Evolutionary conservation across 2,888 invertebrate species (phyloP).

Genomic region (Agrotis puta): DNA sequence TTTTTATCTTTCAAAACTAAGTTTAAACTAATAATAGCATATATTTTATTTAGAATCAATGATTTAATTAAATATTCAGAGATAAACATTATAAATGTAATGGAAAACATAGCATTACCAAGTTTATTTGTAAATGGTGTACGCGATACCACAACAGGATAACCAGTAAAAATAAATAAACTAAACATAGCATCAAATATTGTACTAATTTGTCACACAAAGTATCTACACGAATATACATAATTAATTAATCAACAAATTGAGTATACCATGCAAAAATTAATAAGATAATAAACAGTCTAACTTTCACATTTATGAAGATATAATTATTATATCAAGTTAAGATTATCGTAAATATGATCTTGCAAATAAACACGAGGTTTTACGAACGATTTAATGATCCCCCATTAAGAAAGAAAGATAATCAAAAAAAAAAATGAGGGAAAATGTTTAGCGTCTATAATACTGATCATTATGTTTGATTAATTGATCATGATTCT

Average conservation of each 20-base stretch:
- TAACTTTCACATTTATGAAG: conserved; percentile 40
- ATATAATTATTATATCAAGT: conserved; percentile 39
- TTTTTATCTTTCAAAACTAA: too few relatives aligned
- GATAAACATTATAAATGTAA: too few relatives aligned
- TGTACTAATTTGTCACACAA: conserved; percentile 1
- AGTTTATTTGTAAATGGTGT: neutral
- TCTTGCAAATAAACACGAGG: conserved; percentile 37
- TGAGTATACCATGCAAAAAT: conserved; percentile 4
- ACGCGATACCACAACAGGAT: too few relatives aligned
- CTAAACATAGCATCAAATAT: neutral
- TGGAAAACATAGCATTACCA: neutral
- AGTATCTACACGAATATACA: neutral
- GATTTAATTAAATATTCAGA: too few relatives aligned
- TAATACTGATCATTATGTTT: conserved; percentile 1
- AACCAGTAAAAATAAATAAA: neutral
- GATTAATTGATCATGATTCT: conserved; percentile 15
- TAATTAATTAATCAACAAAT: neutral
- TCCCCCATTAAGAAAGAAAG: neutral
- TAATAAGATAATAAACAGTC: conserved; percentile 21
- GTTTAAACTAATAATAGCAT: too few relatives aligned
- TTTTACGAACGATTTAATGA: conserved; percentile 7
- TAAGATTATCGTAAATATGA: conserved; percentile 23
- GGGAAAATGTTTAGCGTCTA: conserved; percentile 8
- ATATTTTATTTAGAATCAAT: too few relatives aligned
- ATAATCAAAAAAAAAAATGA: conserved; percentile 14